Evolutionary conservation across 2,888 invertebrate genomes (phyloP), one percentile per base, ranked within the genome.

Genomic region (Sarcophaga variegata): DNA sequence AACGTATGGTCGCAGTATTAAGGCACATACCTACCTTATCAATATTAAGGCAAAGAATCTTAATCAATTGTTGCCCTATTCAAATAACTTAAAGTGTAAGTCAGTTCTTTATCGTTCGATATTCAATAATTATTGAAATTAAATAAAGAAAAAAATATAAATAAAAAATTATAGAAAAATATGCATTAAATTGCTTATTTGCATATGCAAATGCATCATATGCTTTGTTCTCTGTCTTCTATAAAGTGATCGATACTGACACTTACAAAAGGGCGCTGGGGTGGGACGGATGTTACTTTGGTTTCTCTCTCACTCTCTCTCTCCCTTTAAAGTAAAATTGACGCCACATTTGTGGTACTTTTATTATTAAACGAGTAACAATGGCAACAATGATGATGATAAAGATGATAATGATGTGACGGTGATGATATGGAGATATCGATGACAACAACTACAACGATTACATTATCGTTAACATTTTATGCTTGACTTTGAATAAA

Each of bases 401-500:
- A 2, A 8, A 2, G 37, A 37, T 85, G 69, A n/a, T 69, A 66
- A 47, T 74, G 60, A 37, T 37, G 8, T 74, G 60, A 37, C 6
- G 8, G 2, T 37, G 8, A 37, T 37, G 37, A 37, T 37, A 8
- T 37, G 6, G 37, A 37, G 37, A 37, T 37, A 37, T 37, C 6
- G 22, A 67, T 62, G 67, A 62, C 45, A 25, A 59, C 37, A 37
- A 59, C 20, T 66, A 76, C 64, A 17, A 64, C n/a, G 4, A 22
- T 22, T 22, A 64, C 17, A 5, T 47, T 67, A 49, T 64, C 62
- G 67, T 76, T 80, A 85, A 85, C 80, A 85, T 85, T 85, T 37
- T 80, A 80, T 84, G 80, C 84, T 80, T 80, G 84, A 81, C 84
- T 84, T 84, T 84, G 80, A 84, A 84, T 67, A 71, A 81, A 71